Conservation (phyloP, 92 coral and sea anemone genomes). For the Parazoanthus atlanticus region DNA sequence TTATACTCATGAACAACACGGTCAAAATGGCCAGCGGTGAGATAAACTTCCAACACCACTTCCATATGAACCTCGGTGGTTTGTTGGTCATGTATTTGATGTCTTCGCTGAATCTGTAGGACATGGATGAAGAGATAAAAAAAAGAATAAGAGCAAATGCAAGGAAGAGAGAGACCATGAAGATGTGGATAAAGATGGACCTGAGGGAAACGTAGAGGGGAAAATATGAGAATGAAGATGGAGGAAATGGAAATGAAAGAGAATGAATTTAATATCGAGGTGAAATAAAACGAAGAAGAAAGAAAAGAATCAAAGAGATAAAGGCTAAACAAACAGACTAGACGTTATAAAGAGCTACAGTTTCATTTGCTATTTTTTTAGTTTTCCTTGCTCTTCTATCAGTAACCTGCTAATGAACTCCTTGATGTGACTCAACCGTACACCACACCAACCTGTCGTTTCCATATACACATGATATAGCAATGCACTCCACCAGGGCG, state of each 20-base stretch:
- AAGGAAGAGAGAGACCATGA: background rate
- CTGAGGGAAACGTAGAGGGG: background rate
- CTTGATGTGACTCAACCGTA: background rate
- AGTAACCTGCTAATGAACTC: background rate
- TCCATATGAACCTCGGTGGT: slow-evolving; percentile 98
- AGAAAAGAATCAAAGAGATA: too few relatives aligned
- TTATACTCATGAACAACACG: slow-evolving; percentile 88
- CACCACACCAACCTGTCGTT: slow-evolving; percentile 74
- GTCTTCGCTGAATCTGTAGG: slow-evolving; percentile 88
- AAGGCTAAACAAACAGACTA: too few relatives aligned
- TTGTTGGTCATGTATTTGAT: slow-evolving; percentile 97
- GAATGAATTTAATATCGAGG: background rate
- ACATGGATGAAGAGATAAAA: background rate
- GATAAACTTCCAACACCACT: slow-evolving; percentile 97
- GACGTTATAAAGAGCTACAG: too few relatives aligned
- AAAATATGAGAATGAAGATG: background rate
- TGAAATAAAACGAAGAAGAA: too few relatives aligned
- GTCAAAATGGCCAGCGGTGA: slow-evolving; percentile 92
- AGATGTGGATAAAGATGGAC: background rate
- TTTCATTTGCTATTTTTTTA: too few relatives aligned
- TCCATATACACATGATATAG: slow-evolving; percentile 88
- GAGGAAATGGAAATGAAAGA: background rate
- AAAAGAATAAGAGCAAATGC: background rate
- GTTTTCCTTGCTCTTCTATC: background rate
- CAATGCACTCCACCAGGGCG: slow-evolving; percentile 93